Base-by-base conservation (phyloP, 37 sponge, comb jelly and placozoan genomes). In the Aphrocallistes beatrix region DNA sequence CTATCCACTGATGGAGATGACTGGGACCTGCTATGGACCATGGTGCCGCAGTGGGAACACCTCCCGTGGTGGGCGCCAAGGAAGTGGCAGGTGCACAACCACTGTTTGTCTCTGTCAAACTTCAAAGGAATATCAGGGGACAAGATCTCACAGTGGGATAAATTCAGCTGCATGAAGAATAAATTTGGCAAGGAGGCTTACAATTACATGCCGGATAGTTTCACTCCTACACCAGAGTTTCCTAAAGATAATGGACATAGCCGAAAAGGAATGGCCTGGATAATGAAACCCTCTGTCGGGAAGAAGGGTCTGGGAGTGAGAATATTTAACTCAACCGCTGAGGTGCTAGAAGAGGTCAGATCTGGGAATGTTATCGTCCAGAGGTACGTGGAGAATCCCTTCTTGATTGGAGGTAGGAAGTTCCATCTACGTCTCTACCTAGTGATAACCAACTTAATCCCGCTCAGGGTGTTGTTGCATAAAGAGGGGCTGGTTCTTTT, bases 21-120 rank as follows among this genome's bases (percentile, higher is more conserved):
- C 51, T 94, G 94, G 94, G 94, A 93, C 87, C 88, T 94, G 36
- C 49, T 94, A 36, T 94, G 94, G 94, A 89, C 89, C 19, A 90
- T 94, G 91, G 81, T 92, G 0, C 94, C 94, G 13, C 94, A 92
- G 83, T 92, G 92, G 94, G 88, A 88, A 51, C 86, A 83, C 84
- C 36, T 94, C 10, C 86, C 87, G 39, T 40, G 36, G 21, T 85
- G 82, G 8, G 16, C 81, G 50, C 94, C 92, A 28, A 88, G 89
- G 37, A 87, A 87, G 1, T 94, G 94, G 94, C 94, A 94, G 87
- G 60, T 94, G 21, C 94, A 94, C 88, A 94, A 94, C 81, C 94
- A 94, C 84, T 94, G 94, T 39, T 83, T 94, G 21, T 32, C 88
- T 13, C 91, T 94, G 39, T 39, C 75, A 25, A 86, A 94, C 82